Evolutionary conservation across 2,113 vertebrate genomes (phyloP).

Genomic region (Proterorhinus semilunaris): DNA sequence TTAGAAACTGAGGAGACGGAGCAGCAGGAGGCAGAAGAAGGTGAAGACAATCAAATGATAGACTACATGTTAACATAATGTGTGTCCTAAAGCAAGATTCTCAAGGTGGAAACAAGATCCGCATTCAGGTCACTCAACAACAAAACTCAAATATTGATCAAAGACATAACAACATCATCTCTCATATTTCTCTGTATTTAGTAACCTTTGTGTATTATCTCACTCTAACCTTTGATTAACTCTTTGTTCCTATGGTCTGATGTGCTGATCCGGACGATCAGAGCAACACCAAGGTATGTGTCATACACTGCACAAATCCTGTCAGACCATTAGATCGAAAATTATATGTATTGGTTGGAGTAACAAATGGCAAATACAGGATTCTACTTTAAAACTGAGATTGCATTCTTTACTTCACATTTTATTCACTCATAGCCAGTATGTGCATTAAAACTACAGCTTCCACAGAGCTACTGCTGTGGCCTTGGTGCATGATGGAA

Average conservation of each 20-base stretch:
- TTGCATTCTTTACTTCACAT: not conserved
- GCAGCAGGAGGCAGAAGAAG: conserved; percentile 50
- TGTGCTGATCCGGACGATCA: conserved; percentile 33
- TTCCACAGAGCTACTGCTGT: not conserved
- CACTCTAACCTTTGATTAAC: not conserved
- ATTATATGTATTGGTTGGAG: not conserved
- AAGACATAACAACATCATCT: too few relatives aligned
- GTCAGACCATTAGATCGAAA: not conserved
- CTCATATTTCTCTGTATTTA: too few relatives aligned
- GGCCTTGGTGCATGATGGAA: not conserved
- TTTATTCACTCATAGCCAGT: not conserved
- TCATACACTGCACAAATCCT: not conserved
- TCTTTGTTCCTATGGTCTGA: conserved; percentile 31
- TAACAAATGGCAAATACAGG: not conserved
- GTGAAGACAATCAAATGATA: conserved; percentile 18
- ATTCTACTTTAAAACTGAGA: not conserved
- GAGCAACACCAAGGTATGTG: conserved; percentile 65
- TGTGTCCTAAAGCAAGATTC: not conserved
- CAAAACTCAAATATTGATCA: too few relatives aligned
- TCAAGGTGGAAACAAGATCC: too few relatives aligned
- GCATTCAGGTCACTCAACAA: too few relatives aligned
- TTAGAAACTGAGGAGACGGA: conserved; percentile 32
- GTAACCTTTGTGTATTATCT: too few relatives aligned
- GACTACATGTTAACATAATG: not conserved
- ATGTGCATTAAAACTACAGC: not conserved